Evolutionary conservation across 2,888 invertebrate species (phyloP), one percentile per base, ranked within the genome.

Genomic region (Podabrus alpinus): DNA sequence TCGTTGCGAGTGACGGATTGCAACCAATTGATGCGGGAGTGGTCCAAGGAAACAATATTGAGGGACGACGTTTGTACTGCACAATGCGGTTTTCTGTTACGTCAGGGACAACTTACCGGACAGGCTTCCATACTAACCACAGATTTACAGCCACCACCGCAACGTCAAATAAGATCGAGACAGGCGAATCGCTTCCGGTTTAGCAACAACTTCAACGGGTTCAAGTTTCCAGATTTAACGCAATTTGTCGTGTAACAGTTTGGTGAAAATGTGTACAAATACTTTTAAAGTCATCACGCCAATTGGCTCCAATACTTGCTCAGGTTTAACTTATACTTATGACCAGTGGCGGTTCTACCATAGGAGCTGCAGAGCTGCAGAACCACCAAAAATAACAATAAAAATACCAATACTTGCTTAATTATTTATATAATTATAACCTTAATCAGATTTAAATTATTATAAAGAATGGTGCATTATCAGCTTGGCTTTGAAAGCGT

Each of bases 61-160:
- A 90, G 93, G 2, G 97, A 97, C 84, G 95, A 95, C 85, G 95
- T 97, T 13, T 97, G 97, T 88, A 93, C 95, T 15, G 95, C 96
- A 3, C 97, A 97, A 87, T 97, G 97, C 86, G 95, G 95, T 61
- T 93, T 94, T 82, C 89, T 93, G 13, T 87, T 93, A 17, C 88
- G 89, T 60, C 88, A 77, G 4, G 72, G 70, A 15, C 72, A 68
- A 10, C n/a, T 69, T 10, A 61, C 11, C 13, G 59, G 69, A 15
- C 64, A 78, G 45, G 70, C 80, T 5, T 79, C 79, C 4, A 74
- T 71, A 11, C 64, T 84, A 5, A 81, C 81, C 29, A 81, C 84
- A n/a, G 86, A 84, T 70, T 77, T 87, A 64, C 79, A 83, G 24
- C 87, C 86, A 11, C 86, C 87, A 7, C 87, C 87, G 1, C 76